These are phyloP conservation scores for Chiroxiphia lanceolata DNA, from an alignment of 2,797 vertebrate species.

Conservation along the genomic window DNA sequence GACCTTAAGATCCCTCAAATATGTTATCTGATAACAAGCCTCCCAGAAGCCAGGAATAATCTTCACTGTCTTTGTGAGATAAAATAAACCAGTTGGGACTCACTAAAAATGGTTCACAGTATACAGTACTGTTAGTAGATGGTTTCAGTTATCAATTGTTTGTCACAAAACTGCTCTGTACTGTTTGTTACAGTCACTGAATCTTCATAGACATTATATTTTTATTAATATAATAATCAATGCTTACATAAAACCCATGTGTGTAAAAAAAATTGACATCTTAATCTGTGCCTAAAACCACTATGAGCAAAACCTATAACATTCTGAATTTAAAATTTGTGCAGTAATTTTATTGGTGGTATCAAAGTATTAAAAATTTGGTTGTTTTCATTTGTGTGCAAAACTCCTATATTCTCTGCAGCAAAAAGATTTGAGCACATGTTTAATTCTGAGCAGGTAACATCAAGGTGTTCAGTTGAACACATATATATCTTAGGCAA, in stretches of 20 bases:
- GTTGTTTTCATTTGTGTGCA: background rate
- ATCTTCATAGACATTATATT: background rate
- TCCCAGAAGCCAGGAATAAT: conserved; percentile 17
- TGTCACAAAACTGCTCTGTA: conserved; percentile 1
- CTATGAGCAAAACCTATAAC: background rate
- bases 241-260: background rate
- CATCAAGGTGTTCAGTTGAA: background rate
- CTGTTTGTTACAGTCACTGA: background rate
- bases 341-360: background rate
- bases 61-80: conserved; percentile 3
- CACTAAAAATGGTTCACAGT: background rate
- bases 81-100: conserved; percentile 24
- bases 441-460: background rate
- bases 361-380: background rate
- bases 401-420: background rate
- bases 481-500: background rate
- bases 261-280: background rate
- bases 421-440: background rate
- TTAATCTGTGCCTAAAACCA: background rate
- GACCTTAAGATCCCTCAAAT: conserved; percentile 25
- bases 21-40: conserved; percentile 21
- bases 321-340: background rate
- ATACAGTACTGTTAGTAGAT: background rate
- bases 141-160: background rate
- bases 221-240: conserved; percentile 10